Base-by-base conservation (phyloP, 2,888 invertebrate species). In the Pilophorus perplexus region DNA sequence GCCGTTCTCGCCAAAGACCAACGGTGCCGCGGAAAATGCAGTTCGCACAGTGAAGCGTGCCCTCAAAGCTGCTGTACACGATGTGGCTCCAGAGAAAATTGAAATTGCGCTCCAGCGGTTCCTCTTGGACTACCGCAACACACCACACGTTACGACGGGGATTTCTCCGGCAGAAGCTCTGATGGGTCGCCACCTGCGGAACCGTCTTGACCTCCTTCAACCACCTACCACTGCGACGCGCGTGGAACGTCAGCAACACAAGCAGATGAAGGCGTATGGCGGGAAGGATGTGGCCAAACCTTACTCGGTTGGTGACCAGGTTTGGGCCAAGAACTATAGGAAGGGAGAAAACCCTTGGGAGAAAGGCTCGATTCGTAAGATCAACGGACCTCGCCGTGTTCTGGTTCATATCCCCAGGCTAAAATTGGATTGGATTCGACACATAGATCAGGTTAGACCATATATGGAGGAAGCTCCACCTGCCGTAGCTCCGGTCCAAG, bases 11-110 rank as follows among this genome's bases (percentile, higher is more conserved):
- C 60, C 27, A 1, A 44, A 27, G 40, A 42, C 60, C 2, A 42
- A 60, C 27, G 60, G 60, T 25, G 60, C 60, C 14, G 60, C 44
- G 25, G 60, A 42, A n/a, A 14, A 42, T 42, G n/a, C n/a, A n/a
- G n/a, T n/a, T n/a, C n/a, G n/a, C n/a, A n/a, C n/a, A n/a, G n/a
- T n/a, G n/a, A n/a, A 42, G n/a, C 38, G 55, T 20, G 38, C 55
- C 5, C 55, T 55, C 10, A 55, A 55, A 38, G 22, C 20, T 3
- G 3, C 42, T 12, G 3, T 42, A 18, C 6, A 42, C 6, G 42
- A 42, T 14, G 42, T 3, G 42, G 42, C 42, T 12, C 42, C 42
- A 14, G 42, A 42, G 42, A 42, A 42, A 16, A 42, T 42, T 42
- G 55, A n/a, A n/a, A n/a, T n/a, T n/a, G n/a, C n/a, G n/a, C n/a